A percentile compares a stretch with the other conserved stretches of the same genome.
Evolutionary conservation across 2,797 vertebrate species (phyloP).

Genomic region (Poecilia gillii): DNA sequence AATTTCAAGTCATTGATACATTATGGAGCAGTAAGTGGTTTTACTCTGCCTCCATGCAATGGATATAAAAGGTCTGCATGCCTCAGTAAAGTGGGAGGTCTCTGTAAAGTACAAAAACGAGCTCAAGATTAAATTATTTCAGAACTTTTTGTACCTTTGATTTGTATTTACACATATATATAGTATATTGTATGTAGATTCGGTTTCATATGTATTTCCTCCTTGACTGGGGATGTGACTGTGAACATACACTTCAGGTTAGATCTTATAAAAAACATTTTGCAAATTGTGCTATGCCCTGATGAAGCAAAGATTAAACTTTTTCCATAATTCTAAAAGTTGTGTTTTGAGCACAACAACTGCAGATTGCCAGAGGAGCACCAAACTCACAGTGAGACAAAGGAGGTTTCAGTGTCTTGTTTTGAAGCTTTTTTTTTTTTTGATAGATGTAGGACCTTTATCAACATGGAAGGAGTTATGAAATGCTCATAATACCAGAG

Average conservation of each 20-base stretch:
- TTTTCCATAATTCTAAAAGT: not conserved
- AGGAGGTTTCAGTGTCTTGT: not conserved
- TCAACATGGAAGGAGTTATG: not conserved
- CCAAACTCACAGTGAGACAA: not conserved
- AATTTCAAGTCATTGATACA: slow-evolving; percentile 42
- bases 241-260: not conserved
- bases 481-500: not conserved
- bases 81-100: not conserved
- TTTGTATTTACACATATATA: not conserved
- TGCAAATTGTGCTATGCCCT: not conserved
- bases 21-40: slow-evolving; percentile 23
- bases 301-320: not conserved
- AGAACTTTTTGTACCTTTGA: not conserved
- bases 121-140: not conserved
- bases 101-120: not conserved
- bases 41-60: slow-evolving; percentile 21
- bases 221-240: not conserved
- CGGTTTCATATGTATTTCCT: not conserved
- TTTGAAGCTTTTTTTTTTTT: not conserved
- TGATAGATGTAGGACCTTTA: not conserved
- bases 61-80: not conserved
- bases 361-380: not conserved
- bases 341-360: not conserved
- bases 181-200: not conserved
- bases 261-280: not conserved